A percentile compares a stretch with the other conserved stretches of the same genome.
These are phyloP conservation scores for Papilio helenus DNA, from an alignment of 1,140 invertebrate species.

Conservation along the genomic window DNA sequence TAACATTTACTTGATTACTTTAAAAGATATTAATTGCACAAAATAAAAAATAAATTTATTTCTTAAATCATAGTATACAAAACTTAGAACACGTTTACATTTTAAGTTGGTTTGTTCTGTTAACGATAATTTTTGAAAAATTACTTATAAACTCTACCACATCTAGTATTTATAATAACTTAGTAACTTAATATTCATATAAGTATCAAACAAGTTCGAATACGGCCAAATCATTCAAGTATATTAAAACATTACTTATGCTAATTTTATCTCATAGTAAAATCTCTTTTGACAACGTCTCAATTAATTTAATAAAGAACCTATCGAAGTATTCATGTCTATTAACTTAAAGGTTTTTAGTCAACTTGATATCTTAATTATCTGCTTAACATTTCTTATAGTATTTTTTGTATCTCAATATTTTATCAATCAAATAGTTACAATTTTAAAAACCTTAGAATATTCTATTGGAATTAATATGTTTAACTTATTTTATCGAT, in stretches of 20 bases:
- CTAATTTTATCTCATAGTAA: slow-evolving; percentile 29
- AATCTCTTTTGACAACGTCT: slow-evolving; percentile 36
- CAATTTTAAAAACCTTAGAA: background rate
- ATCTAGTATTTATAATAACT: background rate
- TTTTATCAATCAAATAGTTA: background rate
- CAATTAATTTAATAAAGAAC: slow-evolving; percentile 22
- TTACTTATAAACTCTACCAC: background rate
- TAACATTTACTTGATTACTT: background rate
- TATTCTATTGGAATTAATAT: too few relatives aligned
- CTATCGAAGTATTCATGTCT: background rate
- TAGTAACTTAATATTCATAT: slow-evolving; percentile 11
- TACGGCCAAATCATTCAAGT: slow-evolving; percentile 11
- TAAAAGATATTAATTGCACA: background rate
- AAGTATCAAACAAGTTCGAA: slow-evolving; percentile 6
- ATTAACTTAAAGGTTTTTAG: background rate
- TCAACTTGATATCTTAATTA: background rate
- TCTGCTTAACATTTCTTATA: background rate
- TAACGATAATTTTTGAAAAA: background rate
- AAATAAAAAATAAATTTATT: background rate
- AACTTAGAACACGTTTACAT: too few relatives aligned
- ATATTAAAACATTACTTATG: slow-evolving; percentile 34
- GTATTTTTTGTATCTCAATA: background rate
- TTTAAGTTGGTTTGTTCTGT: background rate
- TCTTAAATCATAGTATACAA: too few relatives aligned
- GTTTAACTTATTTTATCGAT: background rate